phyloP scores from a whole-genome alignment of 1,140 invertebrate species.

The Brachionus rotundiformis region DNA sequence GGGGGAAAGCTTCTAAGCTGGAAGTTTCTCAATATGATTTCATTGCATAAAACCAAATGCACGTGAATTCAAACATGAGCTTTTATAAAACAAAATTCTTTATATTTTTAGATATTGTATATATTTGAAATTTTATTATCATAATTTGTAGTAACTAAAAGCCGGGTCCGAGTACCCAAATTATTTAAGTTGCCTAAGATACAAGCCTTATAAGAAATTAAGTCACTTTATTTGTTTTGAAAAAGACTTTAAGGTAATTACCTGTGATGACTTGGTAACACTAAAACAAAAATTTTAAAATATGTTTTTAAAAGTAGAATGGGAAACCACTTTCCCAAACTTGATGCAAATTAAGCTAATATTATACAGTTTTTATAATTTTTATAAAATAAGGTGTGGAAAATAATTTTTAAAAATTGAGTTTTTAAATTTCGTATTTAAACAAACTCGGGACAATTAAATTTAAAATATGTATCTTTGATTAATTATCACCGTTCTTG shows the following conservation, averaged over 20 bases:
- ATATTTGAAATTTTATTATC: background rate
- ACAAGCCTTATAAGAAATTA: background rate
- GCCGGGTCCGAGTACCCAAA: background rate
- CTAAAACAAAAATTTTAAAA: too few species aligned
- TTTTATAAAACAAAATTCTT: background rate
- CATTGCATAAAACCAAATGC: background rate
- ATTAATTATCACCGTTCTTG: too few species aligned
- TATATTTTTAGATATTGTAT: background rate
- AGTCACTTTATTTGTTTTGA: background rate
- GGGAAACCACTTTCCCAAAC: too few species aligned
- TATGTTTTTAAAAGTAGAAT: too few species aligned
- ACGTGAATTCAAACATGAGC: slow-evolving; percentile 4
- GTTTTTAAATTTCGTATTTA: too few species aligned
- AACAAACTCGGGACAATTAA: too few species aligned
- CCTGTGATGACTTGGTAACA: background rate
- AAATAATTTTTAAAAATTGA: too few species aligned
- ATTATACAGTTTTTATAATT: too few species aligned
- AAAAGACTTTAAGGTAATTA: background rate
- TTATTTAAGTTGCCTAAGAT: background rate
- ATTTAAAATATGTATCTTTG: too few species aligned
- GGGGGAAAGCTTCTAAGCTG: background rate
- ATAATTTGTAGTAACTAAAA: slow-evolving; percentile 14
- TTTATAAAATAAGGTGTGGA: too few species aligned
- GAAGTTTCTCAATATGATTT: background rate
- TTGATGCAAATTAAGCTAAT: too few species aligned